Base-by-base conservation (phyloP, 2,113 vertebrate species). In the human (Homo sapiens) region DNA sequence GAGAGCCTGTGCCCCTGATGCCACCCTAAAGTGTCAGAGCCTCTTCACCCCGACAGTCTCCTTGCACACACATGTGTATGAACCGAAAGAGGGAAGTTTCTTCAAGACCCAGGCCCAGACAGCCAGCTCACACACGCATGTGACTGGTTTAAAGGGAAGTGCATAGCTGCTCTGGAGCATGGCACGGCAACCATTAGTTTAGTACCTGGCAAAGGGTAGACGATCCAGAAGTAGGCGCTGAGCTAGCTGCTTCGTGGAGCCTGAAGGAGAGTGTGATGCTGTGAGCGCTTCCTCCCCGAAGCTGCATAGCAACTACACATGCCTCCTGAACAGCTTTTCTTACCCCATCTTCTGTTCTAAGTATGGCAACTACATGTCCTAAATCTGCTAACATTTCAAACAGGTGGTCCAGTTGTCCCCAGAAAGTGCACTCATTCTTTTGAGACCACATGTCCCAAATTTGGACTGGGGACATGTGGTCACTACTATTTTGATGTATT, bases 261-360 rank as follows among this genome's bases (percentile, higher is more conserved):
- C 6, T 45, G 38, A n/a, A 78, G 52, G 66, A 38, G 27, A 50
- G 25, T 2, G 59, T 72, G 43, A 8, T 2, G 25, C 38, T 8
- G 18, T 17, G 38, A 59, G 30, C 16, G 8, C 8, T 52, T 57
- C 14, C 27, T 55, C 18, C 35, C 55, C 3, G 2, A 23, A 57
- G 80, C 57, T 45, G 6, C 0, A 1, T 2, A 3, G 16, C 70
- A 27, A 4, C 52, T 10, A 6, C 2, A 5, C 14, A 23, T 5
- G 6, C 11, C 59, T 66, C 13, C 64, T 48, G 1, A 20, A 38
- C 38, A 32, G 50, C 76, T 43, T 6, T 32, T 52, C 59, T 52
- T 40, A 0, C 82, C 48, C 18, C 1, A 25, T 23, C 61, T 83
- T 82, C 81, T 25, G 6, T 82, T 68, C 88, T 45, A 23, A 90